Conservation (phyloP, 1,140 invertebrate species). For the Araneus ventricosus region DNA sequence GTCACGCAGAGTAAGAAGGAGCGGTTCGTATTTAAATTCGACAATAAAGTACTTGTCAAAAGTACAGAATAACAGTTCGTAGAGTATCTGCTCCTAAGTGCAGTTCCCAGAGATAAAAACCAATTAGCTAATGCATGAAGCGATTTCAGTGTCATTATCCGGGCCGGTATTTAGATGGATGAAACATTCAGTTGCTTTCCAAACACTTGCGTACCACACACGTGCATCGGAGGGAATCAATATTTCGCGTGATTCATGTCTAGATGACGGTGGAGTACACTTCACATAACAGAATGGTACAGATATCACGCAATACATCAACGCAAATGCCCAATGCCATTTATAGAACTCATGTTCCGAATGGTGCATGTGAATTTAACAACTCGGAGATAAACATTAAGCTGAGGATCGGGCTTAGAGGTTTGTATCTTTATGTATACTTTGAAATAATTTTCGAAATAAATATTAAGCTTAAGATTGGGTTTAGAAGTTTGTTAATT, state of each 20-base stretch:
- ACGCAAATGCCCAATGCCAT: not conserved
- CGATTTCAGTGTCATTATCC: not conserved
- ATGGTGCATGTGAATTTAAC: not conserved
- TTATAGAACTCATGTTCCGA: not conserved
- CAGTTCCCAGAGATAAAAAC: not conserved
- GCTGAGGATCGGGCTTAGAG: too few relatives aligned
- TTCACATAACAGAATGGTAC: not conserved
- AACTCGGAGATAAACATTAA: too few relatives aligned
- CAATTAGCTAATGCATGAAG: conserved; percentile 15
- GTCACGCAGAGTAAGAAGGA: too few relatives aligned
- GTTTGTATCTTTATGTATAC: too few relatives aligned
- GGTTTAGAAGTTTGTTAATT: too few relatives aligned
- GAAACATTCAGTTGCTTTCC: not conserved
- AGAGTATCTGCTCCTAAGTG: not conserved
- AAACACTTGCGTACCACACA: not conserved
- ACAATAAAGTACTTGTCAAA: not conserved
- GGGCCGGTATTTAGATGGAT: not conserved
- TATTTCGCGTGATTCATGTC: not conserved
- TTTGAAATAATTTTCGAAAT: too few relatives aligned
- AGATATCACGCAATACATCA: not conserved
- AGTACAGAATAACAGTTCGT: not conserved
- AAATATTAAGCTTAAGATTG: too few relatives aligned
- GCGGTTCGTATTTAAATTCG: not conserved
- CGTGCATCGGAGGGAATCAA: not conserved
- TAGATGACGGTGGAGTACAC: not conserved